Base-by-base conservation (phyloP, 2,113 vertebrate genomes). In the Hystrix cristata region DNA sequence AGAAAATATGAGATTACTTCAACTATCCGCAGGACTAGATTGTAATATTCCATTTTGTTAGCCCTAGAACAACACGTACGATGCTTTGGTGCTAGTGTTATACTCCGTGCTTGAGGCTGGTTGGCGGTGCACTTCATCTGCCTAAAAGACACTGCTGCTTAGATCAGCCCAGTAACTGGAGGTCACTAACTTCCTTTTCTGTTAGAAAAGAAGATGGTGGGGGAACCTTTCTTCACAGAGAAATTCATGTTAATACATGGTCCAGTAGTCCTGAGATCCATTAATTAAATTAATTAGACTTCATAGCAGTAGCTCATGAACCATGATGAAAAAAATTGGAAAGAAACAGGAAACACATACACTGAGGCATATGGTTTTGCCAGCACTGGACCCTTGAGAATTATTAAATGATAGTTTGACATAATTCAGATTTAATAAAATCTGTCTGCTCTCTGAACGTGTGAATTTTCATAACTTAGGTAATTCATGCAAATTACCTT, bases 271-370 rank as follows among this genome's bases (percentile, higher is more conserved):
- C 91, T 95, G 90, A 89, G 91, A 91, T 96, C 12, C 46, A 97
- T 97, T 98, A 97, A 98, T 98, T 98, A 97, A 98, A 98, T 98
- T 98, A 98, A 97, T 98, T 95, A 98, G 82, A 97, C 55, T 97
- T 97, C 78, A 95, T 69, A 96, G 15, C 87, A 98, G 97, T 97
- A 25, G 95, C 65, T 97, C 46, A 96, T 97, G 62, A 51, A 98
- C 83, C 5, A 83, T 97, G 96, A 96, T 92, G 91, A 87, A 97
- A 97, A 97, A 97, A 0, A 67, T 60, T 57, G 95, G 72, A 89
- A 38, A n/a, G 62, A 29, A 95, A 60, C 78, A 96, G 87, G 57
- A 94, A 88, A 94, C 79, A 38, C 27, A 85, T 31, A 91, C 15
- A 94, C 7, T 43, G 31, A 0, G 96, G 90, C 91, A 96, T 98